Base-by-base conservation (phyloP, 35 echinoderm and acorn worm species). In the Apostichopus japonicus region DNA sequence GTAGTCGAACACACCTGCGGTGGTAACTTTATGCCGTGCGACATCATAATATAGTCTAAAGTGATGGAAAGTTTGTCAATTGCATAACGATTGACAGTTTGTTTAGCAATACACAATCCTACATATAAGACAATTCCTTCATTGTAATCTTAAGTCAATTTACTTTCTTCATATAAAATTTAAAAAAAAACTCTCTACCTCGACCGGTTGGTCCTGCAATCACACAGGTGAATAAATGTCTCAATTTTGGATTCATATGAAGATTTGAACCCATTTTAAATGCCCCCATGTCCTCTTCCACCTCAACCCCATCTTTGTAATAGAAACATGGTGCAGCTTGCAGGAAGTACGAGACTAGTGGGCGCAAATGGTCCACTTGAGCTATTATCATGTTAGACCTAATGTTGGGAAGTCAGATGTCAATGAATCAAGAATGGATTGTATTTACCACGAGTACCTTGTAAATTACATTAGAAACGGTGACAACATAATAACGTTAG, bases 181-280 rank as follows among this genome's bases (percentile, higher is more conserved):
- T 4, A 4, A 44, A 44, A 16, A 86, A 44, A 86, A 86, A 86
- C 6, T 86, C 52, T 9, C 53, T 87, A 11, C 86, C 86, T 71
- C 86, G 71, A 71, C 86, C 86, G 15, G 86, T 88, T 23, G 86
- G 86, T 71, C 86, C 61, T 71, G 86, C 86, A 88, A 88, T 88
- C 58, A 72, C 86, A 24, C 86, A 72, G 62, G 86, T 88, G 51
- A 88, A 88, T 54, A 62, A 62, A 88, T 88, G 86, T 88, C 14
- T 88, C n/a, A 88, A 71, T 23, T 88, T 88, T 73, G 86, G 86
- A 88, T 88, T 88, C 86, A 88, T 88, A 7, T 75, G 71, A 19
- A 23, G 17, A 23, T 19, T 7, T 75, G 71, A 75, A 75, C n/a
- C 71, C 21, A 19, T 75, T 23, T 15, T 21, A 23, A 75, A 75